Evolutionary conservation across 2,888 invertebrate species (phyloP).

Genomic region (Chirona hameri): DNA sequence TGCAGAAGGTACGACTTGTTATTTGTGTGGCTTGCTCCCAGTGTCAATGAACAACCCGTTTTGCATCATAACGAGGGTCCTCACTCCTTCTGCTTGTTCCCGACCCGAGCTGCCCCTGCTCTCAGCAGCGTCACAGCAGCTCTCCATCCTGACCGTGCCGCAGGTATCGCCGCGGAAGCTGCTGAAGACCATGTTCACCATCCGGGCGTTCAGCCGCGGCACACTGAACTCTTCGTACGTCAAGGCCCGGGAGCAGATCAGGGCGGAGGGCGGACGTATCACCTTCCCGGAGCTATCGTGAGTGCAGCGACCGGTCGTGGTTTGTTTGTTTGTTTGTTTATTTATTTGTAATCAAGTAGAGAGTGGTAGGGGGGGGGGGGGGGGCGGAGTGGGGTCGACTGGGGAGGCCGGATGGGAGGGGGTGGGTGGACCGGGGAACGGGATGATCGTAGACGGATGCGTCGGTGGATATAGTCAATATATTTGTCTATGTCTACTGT

Average conservation of each 20-base stretch:
- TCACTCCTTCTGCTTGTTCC: background rate
- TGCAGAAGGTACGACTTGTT: too few relatives aligned
- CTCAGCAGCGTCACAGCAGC: background rate
- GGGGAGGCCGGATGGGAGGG: background rate
- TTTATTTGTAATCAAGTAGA: too few relatives aligned
- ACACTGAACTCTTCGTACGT: background rate
- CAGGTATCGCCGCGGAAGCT: background rate
- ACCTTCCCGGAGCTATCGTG: background rate
- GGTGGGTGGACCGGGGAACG: too few relatives aligned
- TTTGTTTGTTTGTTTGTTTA: too few relatives aligned
- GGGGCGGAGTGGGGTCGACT: background rate
- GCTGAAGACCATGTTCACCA: conserved; percentile 6
- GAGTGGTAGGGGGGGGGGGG: too few relatives aligned
- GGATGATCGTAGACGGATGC: background rate
- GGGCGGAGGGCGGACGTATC: background rate
- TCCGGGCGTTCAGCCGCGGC: background rate
- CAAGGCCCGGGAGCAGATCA: background rate
- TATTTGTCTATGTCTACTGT: background rate
- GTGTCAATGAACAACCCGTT: too few relatives aligned
- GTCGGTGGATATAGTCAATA: background rate
- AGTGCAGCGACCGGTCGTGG: background rate
- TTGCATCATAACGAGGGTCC: too few relatives aligned
- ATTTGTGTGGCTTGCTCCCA: too few relatives aligned
- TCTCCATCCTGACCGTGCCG: background rate
- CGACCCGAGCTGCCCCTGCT: background rate